Percentiles rank a stretch among this genome's conserved stretches.
Evolutionary conservation across 1,140 invertebrate genomes (phyloP).

Genomic region (Idris sp.): DNA sequence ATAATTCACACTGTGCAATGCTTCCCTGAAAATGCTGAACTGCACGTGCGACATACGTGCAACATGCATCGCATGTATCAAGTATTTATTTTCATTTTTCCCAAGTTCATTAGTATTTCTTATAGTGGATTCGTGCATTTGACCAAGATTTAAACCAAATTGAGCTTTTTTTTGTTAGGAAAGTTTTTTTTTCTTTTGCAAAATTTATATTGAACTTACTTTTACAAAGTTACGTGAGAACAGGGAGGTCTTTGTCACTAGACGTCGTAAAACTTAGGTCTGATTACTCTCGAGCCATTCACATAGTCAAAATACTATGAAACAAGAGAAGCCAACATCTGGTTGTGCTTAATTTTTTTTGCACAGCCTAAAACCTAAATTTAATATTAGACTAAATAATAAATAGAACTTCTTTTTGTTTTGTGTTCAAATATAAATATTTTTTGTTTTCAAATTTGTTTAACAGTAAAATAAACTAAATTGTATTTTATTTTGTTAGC

Average conservation of each 20-base stretch:
- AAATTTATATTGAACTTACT: no score
- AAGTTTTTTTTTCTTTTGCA: no score
- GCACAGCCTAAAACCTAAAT: slow-evolving; percentile 1
- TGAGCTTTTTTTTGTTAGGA: no score
- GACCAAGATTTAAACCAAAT: no score
- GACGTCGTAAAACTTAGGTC: neutral
- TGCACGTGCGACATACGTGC: slow-evolving; percentile 27
- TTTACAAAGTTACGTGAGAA: no score
- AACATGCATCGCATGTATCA: slow-evolving; percentile 24
- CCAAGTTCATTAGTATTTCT: slow-evolving; percentile 36
- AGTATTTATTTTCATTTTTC: slow-evolving; percentile 33
- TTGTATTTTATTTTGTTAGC: no score
- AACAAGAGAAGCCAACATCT: slow-evolving; percentile 3
- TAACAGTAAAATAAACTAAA: no score
- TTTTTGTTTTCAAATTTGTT: no score
- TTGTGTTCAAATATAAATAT: no score
- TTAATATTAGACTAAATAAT: no score
- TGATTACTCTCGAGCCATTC: slow-evolving; percentile 1
- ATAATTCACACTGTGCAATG: slow-evolving; percentile 21
- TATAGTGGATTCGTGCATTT: no score
- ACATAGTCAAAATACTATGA: neutral
- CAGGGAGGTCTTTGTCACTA: slow-evolving; percentile 1
- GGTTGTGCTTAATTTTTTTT: slow-evolving; percentile 1
- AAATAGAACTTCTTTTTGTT: no score
- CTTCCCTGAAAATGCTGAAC: slow-evolving; percentile 35